These are phyloP conservation scores for Adineta ricciae DNA, from an alignment of 2,888 invertebrate species.

Conservation along the genomic window DNA sequence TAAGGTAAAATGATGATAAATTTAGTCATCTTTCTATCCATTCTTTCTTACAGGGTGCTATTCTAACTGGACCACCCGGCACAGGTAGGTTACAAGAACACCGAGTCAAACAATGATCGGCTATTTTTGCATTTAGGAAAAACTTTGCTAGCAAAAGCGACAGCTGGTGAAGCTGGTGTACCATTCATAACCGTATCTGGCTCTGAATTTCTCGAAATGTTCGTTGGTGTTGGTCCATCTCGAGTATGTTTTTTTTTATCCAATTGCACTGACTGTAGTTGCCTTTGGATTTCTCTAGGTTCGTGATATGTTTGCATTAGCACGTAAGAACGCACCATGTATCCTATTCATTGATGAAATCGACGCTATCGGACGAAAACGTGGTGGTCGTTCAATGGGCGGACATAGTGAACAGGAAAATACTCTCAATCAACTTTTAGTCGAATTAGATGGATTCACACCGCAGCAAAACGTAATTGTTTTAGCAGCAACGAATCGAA, in stretches of 20 bases:
- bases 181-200: constrained; percentile 98
- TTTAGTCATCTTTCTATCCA: background rate
- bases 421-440: constrained; percentile 89
- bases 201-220: constrained; percentile 94
- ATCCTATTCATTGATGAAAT: constrained; percentile 99
- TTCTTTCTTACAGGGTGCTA: constrained; percentile 48
- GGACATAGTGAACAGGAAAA: constrained; percentile 85
- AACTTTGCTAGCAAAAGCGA: constrained; percentile 84
- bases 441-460: constrained; percentile 85
- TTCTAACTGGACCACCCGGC: constrained; percentile 59
- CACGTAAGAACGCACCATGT: constrained; percentile 66
- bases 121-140: constrained; percentile 57
- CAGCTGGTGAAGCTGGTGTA: constrained; percentile 92
- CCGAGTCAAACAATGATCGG: no score
- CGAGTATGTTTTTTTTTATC: constrained; percentile 68
- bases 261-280: constrained; percentile 40
- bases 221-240: constrained; percentile 91
- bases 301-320: no score
- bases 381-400: constrained; percentile 87
- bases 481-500: constrained; percentile 18
- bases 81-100: constrained; percentile 21
- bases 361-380: constrained; percentile 90
- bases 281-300: no score
- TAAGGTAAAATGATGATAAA: constrained; percentile 59
- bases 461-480: background rate